Conservation (phyloP, 2,113 vertebrate species). For the Serinus canaria region DNA sequence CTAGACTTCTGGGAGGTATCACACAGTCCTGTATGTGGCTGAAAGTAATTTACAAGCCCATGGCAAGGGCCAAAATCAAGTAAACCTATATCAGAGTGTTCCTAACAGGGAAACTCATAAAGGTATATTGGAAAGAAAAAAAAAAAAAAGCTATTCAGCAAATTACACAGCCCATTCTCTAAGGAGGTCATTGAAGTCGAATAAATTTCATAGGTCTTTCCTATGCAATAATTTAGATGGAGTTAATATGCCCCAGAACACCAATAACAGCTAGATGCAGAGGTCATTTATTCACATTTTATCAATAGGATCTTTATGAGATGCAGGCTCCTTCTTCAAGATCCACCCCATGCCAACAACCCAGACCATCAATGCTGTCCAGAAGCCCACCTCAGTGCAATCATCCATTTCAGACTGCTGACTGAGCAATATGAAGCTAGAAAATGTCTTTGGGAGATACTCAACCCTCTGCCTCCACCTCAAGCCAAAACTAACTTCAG, state of each 20-base stretch:
- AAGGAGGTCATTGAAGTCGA: constrained; percentile 62
- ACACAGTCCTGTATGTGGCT: not conserved
- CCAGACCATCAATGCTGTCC: not conserved
- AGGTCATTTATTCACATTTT: constrained; percentile 61
- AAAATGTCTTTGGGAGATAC: constrained; percentile 45
- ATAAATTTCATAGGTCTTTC: constrained; percentile 63
- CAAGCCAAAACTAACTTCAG: constrained; percentile 60
- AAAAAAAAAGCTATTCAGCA: not conserved
- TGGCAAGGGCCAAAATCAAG: constrained; percentile 47
- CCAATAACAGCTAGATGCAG: constrained; percentile 46
- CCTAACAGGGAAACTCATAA: constrained; percentile 57
- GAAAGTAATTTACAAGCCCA: constrained; percentile 46
- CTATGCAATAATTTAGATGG: constrained; percentile 64
- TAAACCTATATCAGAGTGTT: constrained; percentile 40
- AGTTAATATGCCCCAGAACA: constrained; percentile 64
- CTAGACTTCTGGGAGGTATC: constrained; percentile 60
- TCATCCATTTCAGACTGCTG: constrained; percentile 35
- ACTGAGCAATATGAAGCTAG: not conserved
- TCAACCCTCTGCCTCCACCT: constrained; percentile 5
- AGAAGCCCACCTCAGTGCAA: constrained; percentile 11
- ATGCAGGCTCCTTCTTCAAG: constrained; percentile 29
- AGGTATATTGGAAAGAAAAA: not conserved
- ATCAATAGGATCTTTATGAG: constrained; percentile 67
- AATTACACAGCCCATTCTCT: constrained; percentile 43
- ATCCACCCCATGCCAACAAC: constrained; percentile 19